phyloP scores from a whole-genome alignment of 2,888 invertebrate species.

The Stenchaetothrips biformis region DNA sequence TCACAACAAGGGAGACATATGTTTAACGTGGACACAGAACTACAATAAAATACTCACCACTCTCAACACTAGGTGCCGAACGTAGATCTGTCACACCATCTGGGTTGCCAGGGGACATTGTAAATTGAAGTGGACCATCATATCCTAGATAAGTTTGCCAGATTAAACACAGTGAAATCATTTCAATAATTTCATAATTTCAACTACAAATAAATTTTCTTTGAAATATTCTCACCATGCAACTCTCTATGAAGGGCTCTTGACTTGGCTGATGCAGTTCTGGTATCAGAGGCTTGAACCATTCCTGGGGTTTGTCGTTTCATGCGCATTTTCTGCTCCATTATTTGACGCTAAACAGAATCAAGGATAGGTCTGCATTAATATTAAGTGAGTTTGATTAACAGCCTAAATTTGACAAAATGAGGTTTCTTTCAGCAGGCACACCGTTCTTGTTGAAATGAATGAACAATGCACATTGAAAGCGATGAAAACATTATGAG shows the following conservation, averaged over 20 bases:
- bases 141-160: constrained; percentile 56
- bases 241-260: constrained; percentile 52
- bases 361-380: constrained; percentile 34
- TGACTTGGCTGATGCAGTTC: constrained; percentile 42
- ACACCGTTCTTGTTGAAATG: not conserved
- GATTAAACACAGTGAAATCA: not conserved
- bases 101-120: constrained; percentile 74
- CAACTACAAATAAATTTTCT: constrained; percentile 27
- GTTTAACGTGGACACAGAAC: not conserved
- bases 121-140: constrained; percentile 82
- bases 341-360: constrained; percentile 66
- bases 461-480: not conserved
- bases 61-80: not conserved
- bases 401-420: not conserved
- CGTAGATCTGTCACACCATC: constrained; percentile 48
- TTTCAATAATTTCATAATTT: not conserved
- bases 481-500: not conserved
- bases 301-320: constrained; percentile 79
- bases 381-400: constrained; percentile 31
- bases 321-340: constrained; percentile 84
- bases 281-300: constrained; percentile 80
- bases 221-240: constrained; percentile 52
- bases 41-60: not conserved
- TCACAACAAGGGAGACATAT: not conserved
- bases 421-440: constrained; percentile 17